Evolutionary conservation across 1,140 invertebrate genomes (phyloP).

Genomic region (Cataglyphis hispanica): DNA sequence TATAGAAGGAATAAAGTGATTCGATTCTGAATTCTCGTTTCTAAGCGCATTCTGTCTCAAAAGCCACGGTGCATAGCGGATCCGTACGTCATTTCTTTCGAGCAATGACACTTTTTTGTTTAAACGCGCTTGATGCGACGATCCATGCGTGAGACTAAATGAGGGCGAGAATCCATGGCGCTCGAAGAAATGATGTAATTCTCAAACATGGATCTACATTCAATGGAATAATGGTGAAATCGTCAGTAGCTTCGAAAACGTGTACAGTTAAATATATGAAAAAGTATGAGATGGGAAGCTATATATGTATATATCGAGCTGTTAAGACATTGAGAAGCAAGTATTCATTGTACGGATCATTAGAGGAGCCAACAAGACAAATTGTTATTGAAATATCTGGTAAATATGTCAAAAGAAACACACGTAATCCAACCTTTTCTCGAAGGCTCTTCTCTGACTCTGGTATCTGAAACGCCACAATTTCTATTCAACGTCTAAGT

Average conservation of each 20-base stretch:
- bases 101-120: conserved; percentile 63
- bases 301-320: conserved; percentile 72
- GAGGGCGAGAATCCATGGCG: background rate
- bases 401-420: conserved; percentile 85
- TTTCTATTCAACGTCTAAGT: conserved; percentile 82
- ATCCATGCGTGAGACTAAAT: conserved; percentile 62
- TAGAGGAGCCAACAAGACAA: conserved; percentile 84
- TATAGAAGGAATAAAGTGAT: conserved; percentile 55
- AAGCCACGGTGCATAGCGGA: conserved; percentile 77
- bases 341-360: conserved; percentile 78
- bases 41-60: conserved; percentile 77
- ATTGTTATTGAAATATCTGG: conserved; percentile 80
- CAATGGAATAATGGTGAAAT: conserved; percentile 59
- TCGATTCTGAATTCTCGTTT: conserved; percentile 57
- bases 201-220: conserved; percentile 62
- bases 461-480: conserved; percentile 86
- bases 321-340: conserved; percentile 84
- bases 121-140: conserved; percentile 46
- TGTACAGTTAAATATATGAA: conserved; percentile 76
- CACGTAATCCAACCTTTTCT: conserved; percentile 85
- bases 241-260: conserved; percentile 70
- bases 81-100: conserved; percentile 69
- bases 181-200: conserved; percentile 25
- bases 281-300: conserved; percentile 73
- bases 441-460: conserved; percentile 85